Evolutionary conservation across 2,888 invertebrate genomes (phyloP), one percentile per base, ranked within the genome.

Genomic region (Lasioglossum figueresi): DNA sequence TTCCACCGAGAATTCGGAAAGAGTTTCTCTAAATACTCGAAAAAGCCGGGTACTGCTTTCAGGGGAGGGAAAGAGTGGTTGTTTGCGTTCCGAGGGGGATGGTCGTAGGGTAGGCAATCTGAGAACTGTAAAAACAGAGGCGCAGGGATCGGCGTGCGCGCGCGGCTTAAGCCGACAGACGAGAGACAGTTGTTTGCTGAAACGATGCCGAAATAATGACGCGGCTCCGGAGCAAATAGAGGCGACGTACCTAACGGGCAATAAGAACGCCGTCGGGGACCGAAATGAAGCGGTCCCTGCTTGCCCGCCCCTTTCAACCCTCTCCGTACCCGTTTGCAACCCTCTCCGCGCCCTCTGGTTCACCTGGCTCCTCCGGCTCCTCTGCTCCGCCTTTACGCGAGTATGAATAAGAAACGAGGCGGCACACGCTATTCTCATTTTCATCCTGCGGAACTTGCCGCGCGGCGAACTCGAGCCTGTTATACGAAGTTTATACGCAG

Each of bases 351-450:
- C 66, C 34, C 66, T 34, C 66, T 16, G 8, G 59, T 59, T 59
- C 59, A 59, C 59, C 59, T 59, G 27, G 59, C 59, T 59, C 59
- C 59, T 59, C n/a, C 27, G 27, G 66, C 31, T 34, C 16, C 66
- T 66, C 31, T 19, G 68, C 52, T 52, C 34, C 48, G 16, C 48
- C 74, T 83, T 87, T 82, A 80, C 87, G 82, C 87, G 87, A 87
- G 84, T 86, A 87, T 87, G 87, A 87, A 87, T 87, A 87, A 87
- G 87, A 87, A 87, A 87, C 87, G 84, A 84, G 87, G 70, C 82
- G 75, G 87, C 87, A 77, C 87, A 59, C 74, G 84, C 87, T 84
- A 84, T 84, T 87, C 87, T 87, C 87, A 87, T 87, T 87, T 87
- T 87, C 87, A 83, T 83, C 80, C 79, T 40, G 79, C 72, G 76